Evolutionary conservation across 1,140 invertebrate species (phyloP).

Genomic region (Phymorhynchus buccinoides): DNA sequence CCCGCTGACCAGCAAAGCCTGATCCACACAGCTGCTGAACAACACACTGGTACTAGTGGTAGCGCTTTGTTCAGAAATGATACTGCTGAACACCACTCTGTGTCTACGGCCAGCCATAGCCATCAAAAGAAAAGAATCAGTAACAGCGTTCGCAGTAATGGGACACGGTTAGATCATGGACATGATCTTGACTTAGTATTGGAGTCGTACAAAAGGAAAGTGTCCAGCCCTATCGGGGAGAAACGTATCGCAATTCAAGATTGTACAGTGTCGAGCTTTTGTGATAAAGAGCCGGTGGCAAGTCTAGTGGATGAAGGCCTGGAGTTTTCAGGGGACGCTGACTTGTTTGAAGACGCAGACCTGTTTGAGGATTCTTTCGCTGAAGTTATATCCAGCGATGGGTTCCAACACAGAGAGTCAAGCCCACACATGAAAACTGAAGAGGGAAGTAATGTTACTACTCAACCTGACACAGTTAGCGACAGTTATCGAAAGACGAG

Average conservation of each 20-base stretch:
- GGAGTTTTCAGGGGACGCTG: too few species aligned
- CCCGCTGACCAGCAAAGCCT: not conserved
- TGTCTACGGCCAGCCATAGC: not conserved
- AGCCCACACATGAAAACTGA: not conserved
- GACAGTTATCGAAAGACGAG: not conserved
- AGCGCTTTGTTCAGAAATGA: not conserved
- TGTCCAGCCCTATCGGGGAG: not conserved
- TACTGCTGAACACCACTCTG: not conserved
- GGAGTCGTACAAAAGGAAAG: not conserved
- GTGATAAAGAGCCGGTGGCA: not conserved
- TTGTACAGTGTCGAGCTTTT: not conserved
- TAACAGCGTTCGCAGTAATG: not conserved
- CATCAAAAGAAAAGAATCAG: not conserved
- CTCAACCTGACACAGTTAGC: not conserved
- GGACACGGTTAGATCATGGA: not conserved
- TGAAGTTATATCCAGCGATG: not conserved
- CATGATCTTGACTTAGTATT: not conserved
- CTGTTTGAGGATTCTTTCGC: constrained; percentile 19
- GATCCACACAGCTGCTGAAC: not conserved
- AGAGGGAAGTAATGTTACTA: not conserved
- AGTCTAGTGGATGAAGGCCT: not conserved
- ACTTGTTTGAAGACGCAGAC: constrained; percentile 21
- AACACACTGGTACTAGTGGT: too few species aligned
- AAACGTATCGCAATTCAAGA: not conserved
- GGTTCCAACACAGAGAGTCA: not conserved